Base-by-base conservation (phyloP, 2,888 invertebrate genomes). In the Rotaria magnacalcarata region DNA sequence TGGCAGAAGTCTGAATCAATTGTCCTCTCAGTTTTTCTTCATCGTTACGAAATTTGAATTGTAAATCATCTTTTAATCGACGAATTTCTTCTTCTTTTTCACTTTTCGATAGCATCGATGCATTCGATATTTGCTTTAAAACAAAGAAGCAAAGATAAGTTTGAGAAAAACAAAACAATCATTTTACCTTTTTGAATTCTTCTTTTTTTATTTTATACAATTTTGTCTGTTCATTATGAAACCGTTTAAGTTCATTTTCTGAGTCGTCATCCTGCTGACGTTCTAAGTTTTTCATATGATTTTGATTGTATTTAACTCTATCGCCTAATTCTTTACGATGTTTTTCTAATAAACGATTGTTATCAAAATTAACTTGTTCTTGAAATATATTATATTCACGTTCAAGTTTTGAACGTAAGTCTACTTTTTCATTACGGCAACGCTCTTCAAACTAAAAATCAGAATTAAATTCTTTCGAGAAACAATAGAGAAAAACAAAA, bases 401-500 rank as follows among this genome's bases (percentile, higher is more conserved):
- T 54, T 54, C 56, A 34, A 52, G 84, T 84, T 52, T 84, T 5
- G 52, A 52, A 47, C 84, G 84, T 80, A 80, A 84, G 27, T 84
- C 84, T 19, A 27, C 11, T 84, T 84, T 84, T 84, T 56, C 56
- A n/a, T 52, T 50, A n/a, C 80, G 80, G 24, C 80, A 80, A 19
- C 80, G 80, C 34, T 80, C 80, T 80, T 80, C 80, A 24, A 80
- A 80, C 80, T 80, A 47, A 43, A 24, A 43, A 11, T 21, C 0
- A 50, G 0, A 27, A 10, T 34, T 2, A 47, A 41, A n/a, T 24
- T 86, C 14, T 24, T 14, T 2, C 0, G 6, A 84, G 50, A 14
- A n/a, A 47, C 5, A 8, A 16, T 16, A 41, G 34, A 27, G 1
- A 11, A 54, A n/a, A 19, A 6, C 6, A 41, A 88, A 92, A 93